Percentiles rank a stretch among this genome's conserved stretches.
Conservation (phyloP, 1,140 invertebrate species). For the Ridgeia piscesae region DNA sequence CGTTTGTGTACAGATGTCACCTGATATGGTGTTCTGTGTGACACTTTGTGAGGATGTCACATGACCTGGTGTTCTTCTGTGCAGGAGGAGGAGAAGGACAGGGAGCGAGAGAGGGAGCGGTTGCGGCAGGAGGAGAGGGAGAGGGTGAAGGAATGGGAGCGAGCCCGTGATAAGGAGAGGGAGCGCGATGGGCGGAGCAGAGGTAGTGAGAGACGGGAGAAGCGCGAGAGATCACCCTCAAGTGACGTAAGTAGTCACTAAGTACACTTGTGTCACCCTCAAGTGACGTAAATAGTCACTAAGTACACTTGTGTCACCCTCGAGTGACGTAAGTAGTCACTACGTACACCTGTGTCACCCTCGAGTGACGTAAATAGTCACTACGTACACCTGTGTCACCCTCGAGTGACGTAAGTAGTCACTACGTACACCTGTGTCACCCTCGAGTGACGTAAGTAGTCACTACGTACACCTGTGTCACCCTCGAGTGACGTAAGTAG, state of each 20-base stretch:
- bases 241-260: neutral
- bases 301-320: too few relatives aligned
- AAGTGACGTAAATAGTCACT: neutral
- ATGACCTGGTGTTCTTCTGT: neutral
- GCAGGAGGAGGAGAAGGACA: constrained; percentile 24
- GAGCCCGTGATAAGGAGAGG: constrained; percentile 15
- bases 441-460: too few relatives aligned
- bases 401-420: too few relatives aligned
- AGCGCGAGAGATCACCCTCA: constrained; percentile 7
- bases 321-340: too few relatives aligned
- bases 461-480: too few relatives aligned
- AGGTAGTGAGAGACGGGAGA: constrained; percentile 7
- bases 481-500: too few relatives aligned
- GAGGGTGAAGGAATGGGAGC: constrained; percentile 14
- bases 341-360: too few relatives aligned
- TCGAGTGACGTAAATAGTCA: too few relatives aligned
- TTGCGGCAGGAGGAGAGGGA: constrained; percentile 10
- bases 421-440: too few relatives aligned
- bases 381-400: too few relatives aligned
- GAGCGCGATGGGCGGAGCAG: neutral
- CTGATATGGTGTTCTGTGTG: neutral
- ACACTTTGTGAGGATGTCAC: constrained; percentile 12
- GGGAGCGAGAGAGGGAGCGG: constrained; percentile 11
- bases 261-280: neutral
- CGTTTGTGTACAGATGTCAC: too few relatives aligned